A percentile compares a stretch with the other conserved stretches of the same genome.
Evolutionary conservation across 2,113 vertebrate genomes (phyloP).

Genomic region (Addax nasomaculatus): DNA sequence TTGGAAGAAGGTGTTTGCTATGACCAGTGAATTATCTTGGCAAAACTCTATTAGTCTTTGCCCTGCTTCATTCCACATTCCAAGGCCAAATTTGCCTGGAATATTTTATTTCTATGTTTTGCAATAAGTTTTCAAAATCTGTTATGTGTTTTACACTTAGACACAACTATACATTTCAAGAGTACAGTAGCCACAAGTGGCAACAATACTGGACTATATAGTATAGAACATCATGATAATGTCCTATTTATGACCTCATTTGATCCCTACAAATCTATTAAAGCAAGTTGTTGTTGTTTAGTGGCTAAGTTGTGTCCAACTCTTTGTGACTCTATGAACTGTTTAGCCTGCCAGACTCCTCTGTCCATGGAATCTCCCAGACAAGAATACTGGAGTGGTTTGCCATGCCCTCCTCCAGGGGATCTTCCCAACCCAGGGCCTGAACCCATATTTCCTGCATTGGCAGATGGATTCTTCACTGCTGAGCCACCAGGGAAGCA

Average conservation of each 20-base stretch:
- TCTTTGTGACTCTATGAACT: not conserved
- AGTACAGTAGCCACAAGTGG: not conserved
- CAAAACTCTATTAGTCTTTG: too few species aligned
- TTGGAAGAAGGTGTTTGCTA: too few species aligned
- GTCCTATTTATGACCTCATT: not conserved
- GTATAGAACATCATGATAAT: not conserved
- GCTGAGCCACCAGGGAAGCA: not conserved
- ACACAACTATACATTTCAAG: not conserved
- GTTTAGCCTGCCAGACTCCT: not conserved
- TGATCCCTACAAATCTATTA: not conserved
- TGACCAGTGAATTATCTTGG: too few species aligned
- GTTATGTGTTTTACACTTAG: not conserved
- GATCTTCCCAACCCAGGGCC: not conserved
- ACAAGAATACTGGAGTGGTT: not conserved
- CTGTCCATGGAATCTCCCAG: not conserved
- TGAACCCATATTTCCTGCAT: not conserved
- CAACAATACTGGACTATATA: not conserved
- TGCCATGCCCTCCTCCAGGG: not conserved
- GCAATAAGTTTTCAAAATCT: not conserved
- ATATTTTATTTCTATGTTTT: not conserved
- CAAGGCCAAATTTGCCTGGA: too few species aligned
- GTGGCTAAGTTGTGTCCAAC: not conserved
- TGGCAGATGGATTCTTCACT: not conserved
- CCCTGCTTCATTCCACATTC: too few species aligned
- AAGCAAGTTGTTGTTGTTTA: not conserved